These are phyloP conservation scores for Bos taurus DNA, from an alignment of 2,113 vertebrate genomes.

Conservation along the genomic window DNA sequence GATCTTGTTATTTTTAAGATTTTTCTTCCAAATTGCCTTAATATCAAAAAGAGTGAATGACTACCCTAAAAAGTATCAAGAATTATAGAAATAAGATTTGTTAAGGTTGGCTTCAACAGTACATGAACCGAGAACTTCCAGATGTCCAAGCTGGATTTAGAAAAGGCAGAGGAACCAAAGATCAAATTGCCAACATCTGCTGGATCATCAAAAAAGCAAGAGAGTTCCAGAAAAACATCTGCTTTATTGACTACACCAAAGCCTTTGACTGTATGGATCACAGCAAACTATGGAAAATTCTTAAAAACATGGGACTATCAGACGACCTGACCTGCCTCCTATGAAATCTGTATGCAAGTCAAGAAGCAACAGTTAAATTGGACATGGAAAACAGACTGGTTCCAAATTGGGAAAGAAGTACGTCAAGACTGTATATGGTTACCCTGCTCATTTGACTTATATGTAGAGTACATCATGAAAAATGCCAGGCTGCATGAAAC, in stretches of 20 bases:
- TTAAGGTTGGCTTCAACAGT: neutral
- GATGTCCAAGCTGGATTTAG: neutral
- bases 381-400: neutral
- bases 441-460: neutral
- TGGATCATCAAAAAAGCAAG: neutral
- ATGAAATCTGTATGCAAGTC: neutral
- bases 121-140: neutral
- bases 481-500: neutral
- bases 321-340: neutral
- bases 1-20: neutral
- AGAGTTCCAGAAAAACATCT: neutral
- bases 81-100: neutral
- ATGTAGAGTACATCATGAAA: neutral
- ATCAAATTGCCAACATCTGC: neutral
- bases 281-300: neutral
- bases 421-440: rapidly evolving
- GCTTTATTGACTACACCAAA: neutral
- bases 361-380: neutral
- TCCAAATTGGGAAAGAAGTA: neutral
- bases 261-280: neutral
- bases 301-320: neutral
- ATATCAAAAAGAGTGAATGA: neutral
- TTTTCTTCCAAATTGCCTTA: neutral
- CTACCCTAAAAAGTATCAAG: neutral
- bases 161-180: neutral